A percentile compares a stretch with the other conserved stretches of the same genome.
phyloP scores from a whole-genome alignment of 2,888 invertebrate species.

The Agrochola lychnidis region DNA sequence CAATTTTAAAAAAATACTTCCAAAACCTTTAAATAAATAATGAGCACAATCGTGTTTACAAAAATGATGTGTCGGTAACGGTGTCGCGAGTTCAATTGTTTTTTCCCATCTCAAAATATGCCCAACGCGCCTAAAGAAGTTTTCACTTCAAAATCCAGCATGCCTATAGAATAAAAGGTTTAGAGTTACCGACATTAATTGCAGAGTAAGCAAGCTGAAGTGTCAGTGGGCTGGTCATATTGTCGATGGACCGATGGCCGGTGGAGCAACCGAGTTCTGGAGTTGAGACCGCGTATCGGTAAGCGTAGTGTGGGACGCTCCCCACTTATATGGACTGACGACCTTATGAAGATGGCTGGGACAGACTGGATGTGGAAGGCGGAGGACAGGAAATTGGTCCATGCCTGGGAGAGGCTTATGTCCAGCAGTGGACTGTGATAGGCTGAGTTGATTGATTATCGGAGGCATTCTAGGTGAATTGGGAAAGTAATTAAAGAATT shows the following conservation, averaged over 20 bases:
- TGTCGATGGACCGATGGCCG: no score
- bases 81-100: no score
- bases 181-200: not conserved
- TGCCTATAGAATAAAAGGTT: not conserved
- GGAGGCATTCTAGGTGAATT: not conserved
- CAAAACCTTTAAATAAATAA: no score
- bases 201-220: not conserved
- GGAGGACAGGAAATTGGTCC: no score
- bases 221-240: no score
- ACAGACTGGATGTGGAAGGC: no score
- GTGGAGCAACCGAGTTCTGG: not conserved
- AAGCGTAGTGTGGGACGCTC: not conserved
- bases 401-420: not conserved
- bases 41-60: no score
- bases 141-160: not conserved
- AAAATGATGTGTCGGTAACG: no score
- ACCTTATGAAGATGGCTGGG: not conserved
- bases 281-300: not conserved
- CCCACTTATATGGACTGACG: not conserved
- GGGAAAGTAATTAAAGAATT: not conserved
- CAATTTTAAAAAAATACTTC: no score
- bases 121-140: no score
- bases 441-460: not conserved
- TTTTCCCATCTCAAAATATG: no score
- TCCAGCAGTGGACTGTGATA: not conserved